A percentile compares a stretch with the other conserved stretches of the same genome.
These are phyloP conservation scores for Axinella damicornis DNA, from an alignment of 37 sponge, comb jelly and placozoan genomes.

Conservation along the genomic window DNA sequence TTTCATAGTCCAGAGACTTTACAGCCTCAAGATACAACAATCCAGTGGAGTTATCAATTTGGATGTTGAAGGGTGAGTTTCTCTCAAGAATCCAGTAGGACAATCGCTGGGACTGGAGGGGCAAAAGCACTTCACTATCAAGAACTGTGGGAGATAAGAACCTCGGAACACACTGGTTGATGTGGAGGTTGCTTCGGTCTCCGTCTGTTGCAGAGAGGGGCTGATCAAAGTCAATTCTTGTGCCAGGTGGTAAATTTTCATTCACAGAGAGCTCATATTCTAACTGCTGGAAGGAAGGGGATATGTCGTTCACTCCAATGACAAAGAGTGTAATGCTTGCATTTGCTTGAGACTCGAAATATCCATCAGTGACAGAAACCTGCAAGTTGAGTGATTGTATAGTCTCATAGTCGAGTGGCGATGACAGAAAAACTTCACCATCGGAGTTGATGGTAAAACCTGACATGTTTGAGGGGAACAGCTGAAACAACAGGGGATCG, in stretches of 20 bases:
- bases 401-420: constrained; percentile 63
- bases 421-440: constrained; percentile 44
- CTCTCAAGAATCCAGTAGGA: constrained; percentile 27
- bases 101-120: background rate
- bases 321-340: constrained; percentile 53
- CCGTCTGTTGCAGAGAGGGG: constrained; percentile 27
- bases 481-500: background rate
- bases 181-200: constrained; percentile 15
- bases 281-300: constrained; percentile 45
- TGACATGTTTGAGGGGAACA: background rate
- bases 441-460: background rate
- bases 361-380: constrained; percentile 63
- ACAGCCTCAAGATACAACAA: constrained; percentile 8
- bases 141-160: background rate
- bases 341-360: constrained; percentile 20
- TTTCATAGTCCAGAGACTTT: constrained; percentile 73
- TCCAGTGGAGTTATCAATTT: constrained; percentile 24
- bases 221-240: constrained; percentile 4
- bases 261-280: background rate
- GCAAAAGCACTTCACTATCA: background rate
- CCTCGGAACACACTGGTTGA: constrained; percentile 9
- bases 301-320: constrained; percentile 55
- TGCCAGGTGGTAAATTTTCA: constrained; percentile 19
- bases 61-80: constrained; percentile 50
- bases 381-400: constrained; percentile 34